Evolutionary conservation across 2,113 vertebrate species (phyloP).

Genomic region (Corydoras maculifer): DNA sequence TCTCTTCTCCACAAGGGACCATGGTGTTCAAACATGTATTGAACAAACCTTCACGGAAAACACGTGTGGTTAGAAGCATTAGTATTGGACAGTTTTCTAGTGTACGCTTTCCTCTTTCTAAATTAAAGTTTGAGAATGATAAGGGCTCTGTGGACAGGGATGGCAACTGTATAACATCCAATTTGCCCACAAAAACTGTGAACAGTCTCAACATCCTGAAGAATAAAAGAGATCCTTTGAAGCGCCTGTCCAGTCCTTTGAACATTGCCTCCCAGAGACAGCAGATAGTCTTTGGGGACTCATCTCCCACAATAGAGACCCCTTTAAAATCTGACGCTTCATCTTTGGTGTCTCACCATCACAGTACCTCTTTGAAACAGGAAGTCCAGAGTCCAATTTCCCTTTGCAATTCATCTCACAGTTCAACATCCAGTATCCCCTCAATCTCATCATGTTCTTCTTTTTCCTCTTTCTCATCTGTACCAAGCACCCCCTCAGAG

Average conservation of each 20-base stretch:
- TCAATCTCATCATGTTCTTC: conserved; percentile 35
- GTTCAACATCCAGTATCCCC: conserved; percentile 54
- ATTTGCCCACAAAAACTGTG: conserved; percentile 16
- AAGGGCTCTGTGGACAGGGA: conserved; percentile 51
- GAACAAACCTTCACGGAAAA: conserved; percentile 61
- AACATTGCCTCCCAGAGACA: conserved; percentile 53
- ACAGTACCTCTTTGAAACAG: not conserved
- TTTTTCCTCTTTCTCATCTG: conserved; percentile 47
- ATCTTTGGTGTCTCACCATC: not conserved
- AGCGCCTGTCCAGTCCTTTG: conserved; percentile 34
- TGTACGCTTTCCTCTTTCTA: conserved; percentile 53
- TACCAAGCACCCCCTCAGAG: conserved; percentile 44
- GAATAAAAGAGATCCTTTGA: conserved; percentile 42
- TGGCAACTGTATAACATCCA: not conserved
- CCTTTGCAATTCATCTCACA: conserved; percentile 43
- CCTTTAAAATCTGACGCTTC: conserved; percentile 21
- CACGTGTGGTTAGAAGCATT: conserved; percentile 64
- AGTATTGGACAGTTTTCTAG: conserved; percentile 62
- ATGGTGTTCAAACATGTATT: conserved; percentile 60
- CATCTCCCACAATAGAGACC: conserved; percentile 23
- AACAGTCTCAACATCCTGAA: conserved; percentile 34
- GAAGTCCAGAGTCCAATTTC: conserved; percentile 1
- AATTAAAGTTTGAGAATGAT: conserved; percentile 52
- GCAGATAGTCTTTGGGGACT: conserved; percentile 47
- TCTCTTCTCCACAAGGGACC: conserved; percentile 48